Evolutionary conservation across 64 coral and sea anemone species (phyloP), one percentile per base, ranked within the genome.

Genomic region (Porites australiensis): DNA sequence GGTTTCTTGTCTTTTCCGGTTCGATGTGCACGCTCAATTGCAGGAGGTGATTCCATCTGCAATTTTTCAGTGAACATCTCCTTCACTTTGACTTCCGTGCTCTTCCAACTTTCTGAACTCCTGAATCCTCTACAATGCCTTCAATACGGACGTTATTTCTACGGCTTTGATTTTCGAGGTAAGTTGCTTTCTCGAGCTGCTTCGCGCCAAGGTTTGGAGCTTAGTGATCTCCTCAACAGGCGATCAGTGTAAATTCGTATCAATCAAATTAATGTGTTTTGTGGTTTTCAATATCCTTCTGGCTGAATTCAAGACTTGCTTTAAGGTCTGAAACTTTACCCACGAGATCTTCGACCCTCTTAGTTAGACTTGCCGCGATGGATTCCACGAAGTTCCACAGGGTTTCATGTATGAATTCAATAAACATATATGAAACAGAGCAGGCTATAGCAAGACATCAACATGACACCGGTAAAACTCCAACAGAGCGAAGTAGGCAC

Each of bases 311-410:
- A 2, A 45, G 59, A 85, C 82, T 85, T 85, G 82, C 11, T 85
- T 85, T 66, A 44, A 85, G 3, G 82, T 85, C 82, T 64, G 82
- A 58, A 85, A 85, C 5, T 85, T 13, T 85, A 85, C 0, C 5
- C 59, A 85, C 82, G 2, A 85, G 82, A 85, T 85, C 82, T 5
- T 85, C 82, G 82, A 85, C 20, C 82, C 82, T 66, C 3, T 85
- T 85, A 47, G 82, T 64, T 85, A 85, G 58, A 85, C 13, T 85
- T 85, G 82, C 82, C 37, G 82, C 82, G 66, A 85, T 47, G 58
- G 82, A 85, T 85, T 85, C 82, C 23, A 68, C 82, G 82, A 85
- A 85, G 82, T 85, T 85, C 80, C 27, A 0, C 27, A 37, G 27
- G 27, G 27, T 37, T 37, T 37, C 27, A 37, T 37, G 27, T 37